These are phyloP conservation scores for Aleiodes leptofemur DNA, from an alignment of 2,888 invertebrate species.

Conservation along the genomic window DNA sequence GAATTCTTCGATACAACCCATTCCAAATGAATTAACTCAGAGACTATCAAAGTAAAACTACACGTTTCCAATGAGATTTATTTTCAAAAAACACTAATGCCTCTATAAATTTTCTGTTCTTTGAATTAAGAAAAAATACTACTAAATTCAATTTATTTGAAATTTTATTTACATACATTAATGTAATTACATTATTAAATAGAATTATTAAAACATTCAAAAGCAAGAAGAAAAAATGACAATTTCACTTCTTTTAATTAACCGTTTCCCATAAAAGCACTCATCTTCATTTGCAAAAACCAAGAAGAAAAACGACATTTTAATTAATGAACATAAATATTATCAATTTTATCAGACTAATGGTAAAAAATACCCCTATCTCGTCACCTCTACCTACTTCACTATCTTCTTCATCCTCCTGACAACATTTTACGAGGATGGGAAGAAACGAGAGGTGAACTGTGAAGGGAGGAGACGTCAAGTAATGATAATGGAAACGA, in stretches of 20 bases:
- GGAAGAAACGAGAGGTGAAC: too few relatives aligned
- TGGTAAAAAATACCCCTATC: conserved; percentile 18
- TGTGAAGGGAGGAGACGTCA: conserved; percentile 39
- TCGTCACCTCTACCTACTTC: neutral
- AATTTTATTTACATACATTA: neutral
- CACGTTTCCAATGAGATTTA: conserved; percentile 3
- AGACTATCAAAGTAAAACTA: conserved; percentile 16
- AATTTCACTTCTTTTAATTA: conserved; percentile 15
- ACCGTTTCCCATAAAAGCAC: neutral
- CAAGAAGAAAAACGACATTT: neutral
- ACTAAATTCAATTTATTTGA: too few relatives aligned
- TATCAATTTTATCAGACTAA: conserved; percentile 30
- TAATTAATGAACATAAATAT: conserved; percentile 2
- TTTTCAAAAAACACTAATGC: conserved; percentile 1
- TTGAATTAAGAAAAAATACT: neutral
- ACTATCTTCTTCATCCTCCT: conserved; percentile 27
- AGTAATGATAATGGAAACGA: conserved; percentile 62
- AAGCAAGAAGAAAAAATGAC: neutral
- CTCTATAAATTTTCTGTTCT: neutral
- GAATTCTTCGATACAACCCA: conserved; percentile 10
- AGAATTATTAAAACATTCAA: conserved; percentile 5
- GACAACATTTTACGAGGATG: conserved; percentile 48
- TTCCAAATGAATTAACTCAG: conserved; percentile 18
- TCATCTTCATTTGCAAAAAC: neutral
- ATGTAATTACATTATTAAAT: conserved; percentile 3